Evolutionary conservation across 2,113 vertebrate genomes (phyloP), one percentile per base, ranked within the genome.

Genomic region (Gambusia holbrooki): DNA sequence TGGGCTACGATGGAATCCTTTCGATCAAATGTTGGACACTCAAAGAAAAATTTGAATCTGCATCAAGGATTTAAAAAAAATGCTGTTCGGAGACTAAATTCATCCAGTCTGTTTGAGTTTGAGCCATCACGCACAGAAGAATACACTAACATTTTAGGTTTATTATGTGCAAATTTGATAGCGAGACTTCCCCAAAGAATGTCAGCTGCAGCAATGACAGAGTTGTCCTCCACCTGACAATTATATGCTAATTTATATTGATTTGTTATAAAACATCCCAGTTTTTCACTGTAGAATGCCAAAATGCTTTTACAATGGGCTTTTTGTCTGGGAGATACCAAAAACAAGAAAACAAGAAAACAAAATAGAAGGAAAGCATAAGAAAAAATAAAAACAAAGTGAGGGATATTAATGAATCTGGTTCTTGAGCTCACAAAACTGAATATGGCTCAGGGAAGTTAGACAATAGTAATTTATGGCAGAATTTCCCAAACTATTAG

Each of bases 391-490:
- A 30, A 75, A 79, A 71, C 35, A 64, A 33, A 81, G 74, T 79
- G 76, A 70, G 45, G 82, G 67, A 19, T 70, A 86, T 73, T 67
- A 83, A 83, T 84, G 84, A 28, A 81, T 68, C 32, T 33, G 45
- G 65, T 83, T 73, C 82, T 87, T 66, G 80, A 81, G 76, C 67
- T 81, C 74, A 84, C 76, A 71, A 62, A 82, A 89, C 45, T 83
- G 70, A 71, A 48, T 61, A 67, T 64, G 58, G 68, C 48, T 77
- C 30, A 63, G 42, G 66, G 68, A 83, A 78, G 17, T 72, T 77
- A 71, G 73, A 64, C 28, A 5, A 64, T 71, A 9, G 12, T 48
- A 48, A 48, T 48, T 48, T 48, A 19, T 19, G 45, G 51, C 22
- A 58, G 22, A n/a, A 58, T 37, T 37, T 11, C 2, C 3, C 35